phyloP scores from a whole-genome alignment of 2,888 invertebrate genomes.

The Agrilus mali region DNA sequence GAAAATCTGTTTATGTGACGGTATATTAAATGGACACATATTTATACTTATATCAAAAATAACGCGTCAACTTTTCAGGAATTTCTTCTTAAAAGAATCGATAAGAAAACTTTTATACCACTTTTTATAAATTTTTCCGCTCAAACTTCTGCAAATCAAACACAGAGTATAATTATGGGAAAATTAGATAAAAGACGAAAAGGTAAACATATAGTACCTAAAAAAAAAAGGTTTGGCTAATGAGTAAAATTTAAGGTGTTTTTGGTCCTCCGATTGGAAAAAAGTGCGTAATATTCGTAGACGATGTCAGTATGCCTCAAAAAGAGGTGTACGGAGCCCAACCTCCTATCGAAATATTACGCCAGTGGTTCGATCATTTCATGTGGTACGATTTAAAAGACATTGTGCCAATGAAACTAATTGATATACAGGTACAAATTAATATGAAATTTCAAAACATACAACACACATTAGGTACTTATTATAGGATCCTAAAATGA shows the following conservation, averaged over 20 bases:
- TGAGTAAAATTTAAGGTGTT: slow-evolving; percentile 44
- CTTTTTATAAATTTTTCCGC: slow-evolving; percentile 87
- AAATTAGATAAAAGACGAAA: slow-evolving; percentile 86
- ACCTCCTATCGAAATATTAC: slow-evolving; percentile 82
- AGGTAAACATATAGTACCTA: slow-evolving; percentile 37
- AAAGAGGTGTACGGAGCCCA: slow-evolving; percentile 86
- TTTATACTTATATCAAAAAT: too few species aligned
- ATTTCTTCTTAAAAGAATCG: slow-evolving; percentile 67
- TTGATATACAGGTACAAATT: slow-evolving; percentile 63
- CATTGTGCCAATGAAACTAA: slow-evolving; percentile 61
- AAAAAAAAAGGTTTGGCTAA: too few species aligned
- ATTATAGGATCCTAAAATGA: too few species aligned
- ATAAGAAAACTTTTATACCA: slow-evolving; percentile 68
- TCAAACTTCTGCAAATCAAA: slow-evolving; percentile 85
- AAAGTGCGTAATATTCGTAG: slow-evolving; percentile 81
- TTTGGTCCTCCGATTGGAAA: slow-evolving; percentile 89
- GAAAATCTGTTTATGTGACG: slow-evolving; percentile 82
- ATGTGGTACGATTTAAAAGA: slow-evolving; percentile 85
- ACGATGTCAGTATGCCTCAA: slow-evolving; percentile 90
- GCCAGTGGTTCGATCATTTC: slow-evolving; percentile 82
- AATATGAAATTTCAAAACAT: too few species aligned
- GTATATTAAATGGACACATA: slow-evolving; percentile 32
- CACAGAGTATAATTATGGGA: slow-evolving; percentile 89
- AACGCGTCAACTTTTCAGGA: slow-evolving; percentile 38
- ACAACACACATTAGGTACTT: too few species aligned